Evolutionary conservation across 2,113 vertebrate genomes (phyloP).

Genomic region (Carlito syrichta): DNA sequence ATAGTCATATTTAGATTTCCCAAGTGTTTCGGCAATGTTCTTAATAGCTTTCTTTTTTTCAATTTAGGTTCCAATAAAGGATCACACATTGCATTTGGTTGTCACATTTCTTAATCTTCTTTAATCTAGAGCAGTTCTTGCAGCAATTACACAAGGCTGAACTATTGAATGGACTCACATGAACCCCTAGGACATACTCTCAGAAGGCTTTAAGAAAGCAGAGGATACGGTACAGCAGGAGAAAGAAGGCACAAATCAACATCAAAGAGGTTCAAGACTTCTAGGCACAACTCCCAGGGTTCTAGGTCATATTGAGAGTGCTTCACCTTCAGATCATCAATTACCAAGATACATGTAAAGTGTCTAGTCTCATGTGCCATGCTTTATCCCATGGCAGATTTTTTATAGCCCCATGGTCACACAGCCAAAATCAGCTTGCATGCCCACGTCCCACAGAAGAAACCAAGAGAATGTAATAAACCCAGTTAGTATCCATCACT

Average conservation of each 20-base stretch:
- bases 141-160: not conserved
- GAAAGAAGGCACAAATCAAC: not conserved
- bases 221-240: not conserved
- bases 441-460: not conserved
- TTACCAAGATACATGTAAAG: not conserved
- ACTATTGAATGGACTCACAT: not conserved
- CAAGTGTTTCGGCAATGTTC: not conserved
- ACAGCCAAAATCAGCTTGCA: not conserved
- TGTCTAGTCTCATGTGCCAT: not conserved
- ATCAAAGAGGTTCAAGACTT: not conserved
- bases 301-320: not conserved
- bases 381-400: not conserved
- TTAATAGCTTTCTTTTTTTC: not conserved
- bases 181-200: not conserved
- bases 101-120: not conserved
- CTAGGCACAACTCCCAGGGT: not conserved
- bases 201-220: not conserved
- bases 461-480: not conserved
- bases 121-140: not conserved
- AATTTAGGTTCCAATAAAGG: not conserved
- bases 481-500: not conserved
- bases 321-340: not conserved
- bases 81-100: not conserved
- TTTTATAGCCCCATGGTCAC: not conserved
- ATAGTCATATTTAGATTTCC: not conserved